These are phyloP conservation scores for Leptinotarsa lineolata DNA, from an alignment of 1,140 invertebrate species.

Conservation along the genomic window DNA sequence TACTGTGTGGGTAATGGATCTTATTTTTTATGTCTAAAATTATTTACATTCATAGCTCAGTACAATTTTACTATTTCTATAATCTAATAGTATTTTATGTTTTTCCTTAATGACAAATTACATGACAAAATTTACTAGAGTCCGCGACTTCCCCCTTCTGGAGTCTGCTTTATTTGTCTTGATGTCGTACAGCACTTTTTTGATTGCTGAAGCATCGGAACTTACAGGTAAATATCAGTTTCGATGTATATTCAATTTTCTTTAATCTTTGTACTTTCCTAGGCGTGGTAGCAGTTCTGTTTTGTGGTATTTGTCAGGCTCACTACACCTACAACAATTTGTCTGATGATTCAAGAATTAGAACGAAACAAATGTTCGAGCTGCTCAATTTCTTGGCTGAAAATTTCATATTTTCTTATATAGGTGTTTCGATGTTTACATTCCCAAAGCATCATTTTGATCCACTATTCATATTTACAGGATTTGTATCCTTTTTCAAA, in stretches of 20 bases:
- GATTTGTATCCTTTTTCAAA: conserved; percentile 84
- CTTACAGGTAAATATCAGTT: conserved; percentile 75
- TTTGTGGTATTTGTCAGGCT: conserved; percentile 98
- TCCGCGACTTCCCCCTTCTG: conserved; percentile 92
- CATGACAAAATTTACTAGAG: conserved; percentile 95
- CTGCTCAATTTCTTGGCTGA: conserved; percentile 95
- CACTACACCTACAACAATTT: conserved; percentile 99
- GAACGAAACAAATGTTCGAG: conserved; percentile 96
- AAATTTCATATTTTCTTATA: conserved; percentile 99
- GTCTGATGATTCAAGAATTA: conserved; percentile 81
- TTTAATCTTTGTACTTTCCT: conserved; percentile 42
- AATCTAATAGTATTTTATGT: not conserved
- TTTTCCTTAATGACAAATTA: conserved; percentile 58
- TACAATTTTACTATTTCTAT: not conserved
- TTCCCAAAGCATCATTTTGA: conserved; percentile 95
- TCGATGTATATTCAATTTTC: not conserved
- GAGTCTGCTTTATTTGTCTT: conserved; percentile 96
- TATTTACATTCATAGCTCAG: no score
- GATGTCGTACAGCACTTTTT: conserved; percentile 97
- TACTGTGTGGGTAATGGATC: no score
- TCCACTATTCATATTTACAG: conserved; percentile 85
- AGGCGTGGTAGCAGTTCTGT: conserved; percentile 94
- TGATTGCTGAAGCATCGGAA: conserved; percentile 93
- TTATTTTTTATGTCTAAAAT: no score
- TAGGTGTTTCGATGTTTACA: conserved; percentile 98